Evolutionary conservation across 2,888 invertebrate species (phyloP).

Genomic region (Pammene fasciana): DNA sequence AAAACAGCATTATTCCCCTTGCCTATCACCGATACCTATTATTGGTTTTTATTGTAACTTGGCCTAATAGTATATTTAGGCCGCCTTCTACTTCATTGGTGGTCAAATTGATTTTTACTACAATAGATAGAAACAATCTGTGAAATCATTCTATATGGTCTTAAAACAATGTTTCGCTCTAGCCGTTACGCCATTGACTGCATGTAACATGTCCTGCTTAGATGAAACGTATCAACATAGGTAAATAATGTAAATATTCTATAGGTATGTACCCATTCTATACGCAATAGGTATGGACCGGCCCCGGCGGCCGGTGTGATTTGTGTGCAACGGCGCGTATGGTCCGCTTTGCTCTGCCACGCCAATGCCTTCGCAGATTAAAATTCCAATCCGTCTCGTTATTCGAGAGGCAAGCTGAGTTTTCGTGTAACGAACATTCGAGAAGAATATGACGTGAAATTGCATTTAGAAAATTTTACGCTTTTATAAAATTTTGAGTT

Average conservation of each 20-base stretch:
- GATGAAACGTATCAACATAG: too few relatives aligned
- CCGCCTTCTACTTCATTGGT: too few relatives aligned
- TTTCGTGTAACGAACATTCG: constrained; percentile 5
- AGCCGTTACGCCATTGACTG: too few relatives aligned
- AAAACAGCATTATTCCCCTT: too few relatives aligned
- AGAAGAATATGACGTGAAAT: not conserved
- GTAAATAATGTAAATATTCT: not conserved
- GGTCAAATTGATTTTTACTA: too few relatives aligned
- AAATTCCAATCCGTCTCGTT: constrained; percentile 22
- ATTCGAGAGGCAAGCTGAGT: not conserved
- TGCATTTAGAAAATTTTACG: not conserved
- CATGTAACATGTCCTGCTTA: too few relatives aligned
- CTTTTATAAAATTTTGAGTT: not conserved
- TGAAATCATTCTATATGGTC: too few relatives aligned
- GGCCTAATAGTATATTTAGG: too few relatives aligned
- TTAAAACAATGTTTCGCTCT: too few relatives aligned
- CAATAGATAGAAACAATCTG: too few relatives aligned
- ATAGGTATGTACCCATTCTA: not conserved
- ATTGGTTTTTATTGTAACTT: too few relatives aligned
- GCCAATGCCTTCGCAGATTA: constrained; percentile 17
- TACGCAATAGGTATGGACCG: not conserved
- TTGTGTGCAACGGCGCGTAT: constrained; percentile 16
- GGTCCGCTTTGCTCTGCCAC: not conserved
- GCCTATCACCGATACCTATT: too few relatives aligned
- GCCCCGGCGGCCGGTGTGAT: not conserved